Evolutionary conservation across 1,140 invertebrate genomes (phyloP), one percentile per base, ranked within the genome.

Genomic region (Bradynema listronoti): DNA sequence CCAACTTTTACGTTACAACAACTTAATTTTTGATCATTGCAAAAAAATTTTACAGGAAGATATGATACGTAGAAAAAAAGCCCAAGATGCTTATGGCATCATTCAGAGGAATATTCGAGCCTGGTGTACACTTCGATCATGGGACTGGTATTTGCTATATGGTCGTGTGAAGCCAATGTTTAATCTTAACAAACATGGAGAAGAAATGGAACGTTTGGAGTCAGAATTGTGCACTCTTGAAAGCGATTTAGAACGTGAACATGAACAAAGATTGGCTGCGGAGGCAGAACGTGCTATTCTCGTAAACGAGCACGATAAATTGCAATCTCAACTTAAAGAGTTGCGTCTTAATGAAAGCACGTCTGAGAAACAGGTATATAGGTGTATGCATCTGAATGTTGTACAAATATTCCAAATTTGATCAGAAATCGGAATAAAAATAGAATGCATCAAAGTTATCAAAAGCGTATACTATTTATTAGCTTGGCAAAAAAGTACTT

Each of bases 71-170:
- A 56, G 64, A 22, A 41, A 56, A 24, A 42, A 56, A 6, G 66
- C 69, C 42, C 43, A 57, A 25, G 56, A 75, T 79, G 90, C 91
- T 72, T 84, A 98, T 78, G 88, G 91, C 83, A 87, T 98, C 72
- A 91, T 98, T 78, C 95, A 99, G 83, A 86, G 93, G 78, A 98
- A 96, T 84, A 86, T 99, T 83, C 87, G 93, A 80, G 92, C 91
- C 80, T 98, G 95, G 86, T 85, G 97, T 81, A 86, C 90, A 79
- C 85, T 98, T 69, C 89, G 92, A 80, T 96, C 91, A 82, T 99
- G 94, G 94, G 87, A 90, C 77, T 99, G 95, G 95, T 69, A 68
- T 52, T 43, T 32, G 41, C 45, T 69, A 9, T 69, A 73, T 45
- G 65, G 65, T 16, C 7, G 47, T 45, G 42, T 69, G 7, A 72